phyloP scores from a whole-genome alignment of 1,140 invertebrate genomes.

The Apis laboriosa region DNA sequence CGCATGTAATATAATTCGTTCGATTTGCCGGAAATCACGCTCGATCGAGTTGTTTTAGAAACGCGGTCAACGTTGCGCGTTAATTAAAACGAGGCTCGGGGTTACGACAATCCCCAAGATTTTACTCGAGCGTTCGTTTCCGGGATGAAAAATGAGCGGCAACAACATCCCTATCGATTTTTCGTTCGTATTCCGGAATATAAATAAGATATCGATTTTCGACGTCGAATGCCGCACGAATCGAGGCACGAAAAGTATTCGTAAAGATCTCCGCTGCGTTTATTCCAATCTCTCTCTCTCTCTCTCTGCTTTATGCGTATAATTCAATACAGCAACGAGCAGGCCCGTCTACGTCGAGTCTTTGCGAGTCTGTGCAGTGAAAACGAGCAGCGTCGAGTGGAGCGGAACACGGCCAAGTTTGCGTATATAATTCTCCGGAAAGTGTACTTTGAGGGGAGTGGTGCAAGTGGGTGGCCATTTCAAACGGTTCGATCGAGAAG shows the following conservation, averaged over 20 bases:
- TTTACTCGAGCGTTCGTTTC: background rate
- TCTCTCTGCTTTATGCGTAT: too few relatives aligned
- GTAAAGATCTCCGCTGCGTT: too few relatives aligned
- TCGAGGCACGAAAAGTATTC: too few relatives aligned
- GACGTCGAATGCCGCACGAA: too few relatives aligned
- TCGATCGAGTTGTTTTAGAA: slow-evolving; percentile 15
- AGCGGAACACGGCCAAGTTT: slow-evolving; percentile 55
- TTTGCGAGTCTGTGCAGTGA: slow-evolving; percentile 30
- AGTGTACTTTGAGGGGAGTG: slow-evolving; percentile 41
- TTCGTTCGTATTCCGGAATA: too few relatives aligned
- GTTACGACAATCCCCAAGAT: slow-evolving; percentile 20
- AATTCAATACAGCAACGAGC: too few relatives aligned
- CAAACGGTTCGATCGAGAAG: slow-evolving; percentile 57
- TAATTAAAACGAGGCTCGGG: slow-evolving; percentile 45
- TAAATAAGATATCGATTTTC: too few relatives aligned
- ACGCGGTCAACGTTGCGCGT: slow-evolving; percentile 14
- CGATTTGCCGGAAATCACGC: background rate
- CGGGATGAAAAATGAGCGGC: too few relatives aligned
- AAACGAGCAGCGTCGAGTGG: slow-evolving; percentile 34
- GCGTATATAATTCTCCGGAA: slow-evolving; percentile 63
- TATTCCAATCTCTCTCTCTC: too few relatives aligned
- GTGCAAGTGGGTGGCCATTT: slow-evolving; percentile 19
- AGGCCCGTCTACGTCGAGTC: too few relatives aligned
- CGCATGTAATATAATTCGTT: background rate
- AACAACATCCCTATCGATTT: too few relatives aligned